Evolutionary conservation across 2,113 vertebrate species (phyloP), one percentile per base, ranked within the genome.

Genomic region (Takifugu flavidus): DNA sequence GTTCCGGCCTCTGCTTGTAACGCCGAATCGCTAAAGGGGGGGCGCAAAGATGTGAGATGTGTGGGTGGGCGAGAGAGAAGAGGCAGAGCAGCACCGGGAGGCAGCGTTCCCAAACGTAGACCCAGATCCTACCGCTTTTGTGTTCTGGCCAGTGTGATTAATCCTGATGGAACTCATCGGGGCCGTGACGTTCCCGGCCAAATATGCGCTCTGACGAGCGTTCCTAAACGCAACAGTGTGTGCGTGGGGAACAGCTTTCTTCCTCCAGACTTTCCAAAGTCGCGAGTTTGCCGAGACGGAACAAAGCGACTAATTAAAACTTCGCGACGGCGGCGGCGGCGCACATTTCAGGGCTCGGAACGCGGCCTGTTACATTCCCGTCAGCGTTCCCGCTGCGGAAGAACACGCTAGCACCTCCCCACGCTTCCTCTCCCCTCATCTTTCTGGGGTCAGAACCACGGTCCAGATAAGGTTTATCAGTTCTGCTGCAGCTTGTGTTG

Each of bases 161-260:
- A 7, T 7, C 45, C 31, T 29, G 50, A 31, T 10, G 34, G 34
- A 39, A 11, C 34, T 11, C 7, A 7, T 7, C 2, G 34, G 34
- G 34, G 7, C 8, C 8, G 1, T 1, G 0, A 47, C 8, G 0
- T 25, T 25, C 26, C 20, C 25, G 26, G 53, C 39, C 50, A 63
- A 56, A 52, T 20, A 14, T 25, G 27, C 6, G 45, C 25, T 51
- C 26, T 13, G 42, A 60, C 45, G 25, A 59, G 25, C 20, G 14
- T 59, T 73, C 65, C 49, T 78, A 67, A 78, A 75, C 62, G 70
- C 58, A 51, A 56, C 45, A 49, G 26, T 58, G 28, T 50, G 50
- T 46, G 8, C 49, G 28, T 26, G 31, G 34, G 4, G 11, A 39
- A 39, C 7, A 39, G 34, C 7, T 1, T 11, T 34, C 11, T 39